Conservation (phyloP, 2,113 vertebrate genomes). For the Aplodontia rufa region DNA sequence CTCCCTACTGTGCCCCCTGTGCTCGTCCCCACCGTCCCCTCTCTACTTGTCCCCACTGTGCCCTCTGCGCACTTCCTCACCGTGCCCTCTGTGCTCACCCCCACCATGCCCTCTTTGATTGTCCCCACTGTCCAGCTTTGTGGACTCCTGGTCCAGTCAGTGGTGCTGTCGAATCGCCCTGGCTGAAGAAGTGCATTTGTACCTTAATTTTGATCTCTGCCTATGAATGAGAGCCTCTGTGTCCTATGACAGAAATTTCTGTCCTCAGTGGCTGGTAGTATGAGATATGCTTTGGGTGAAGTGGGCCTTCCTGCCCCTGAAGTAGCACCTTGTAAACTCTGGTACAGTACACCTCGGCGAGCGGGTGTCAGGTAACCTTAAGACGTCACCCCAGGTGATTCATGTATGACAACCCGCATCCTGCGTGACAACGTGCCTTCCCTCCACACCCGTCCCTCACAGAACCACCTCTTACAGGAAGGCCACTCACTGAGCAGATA, state of each 20-base stretch:
- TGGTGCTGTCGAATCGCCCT: not conserved
- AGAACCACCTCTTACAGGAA: slow-evolving; percentile 26
- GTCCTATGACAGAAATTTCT: not conserved
- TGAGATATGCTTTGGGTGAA: not conserved
- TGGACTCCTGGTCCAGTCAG: not conserved
- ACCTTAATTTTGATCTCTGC: slow-evolving; percentile 5
- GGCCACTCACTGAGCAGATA: not conserved
- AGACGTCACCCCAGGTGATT: slow-evolving; percentile 43
- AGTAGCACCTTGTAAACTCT: not conserved
- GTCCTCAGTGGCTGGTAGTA: not conserved
- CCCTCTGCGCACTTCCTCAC: too few species aligned
- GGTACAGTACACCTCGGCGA: not conserved
- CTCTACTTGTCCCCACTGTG: too few species aligned
- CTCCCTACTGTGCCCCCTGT: too few species aligned
- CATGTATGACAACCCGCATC: slow-evolving; percentile 50
- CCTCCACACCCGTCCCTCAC: not conserved
- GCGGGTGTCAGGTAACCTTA: not conserved
- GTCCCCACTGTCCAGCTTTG: too few species aligned
- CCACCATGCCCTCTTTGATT: too few species aligned
- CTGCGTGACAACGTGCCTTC: slow-evolving; percentile 29
- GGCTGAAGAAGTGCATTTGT: not conserved
- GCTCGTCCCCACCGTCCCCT: too few species aligned
- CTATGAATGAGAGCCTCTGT: slow-evolving; percentile 15
- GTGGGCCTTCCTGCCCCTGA: not conserved
- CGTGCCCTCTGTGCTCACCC: too few species aligned